Conservation (phyloP, 2,888 invertebrate species). For the Ctenicera cuprea region DNA sequence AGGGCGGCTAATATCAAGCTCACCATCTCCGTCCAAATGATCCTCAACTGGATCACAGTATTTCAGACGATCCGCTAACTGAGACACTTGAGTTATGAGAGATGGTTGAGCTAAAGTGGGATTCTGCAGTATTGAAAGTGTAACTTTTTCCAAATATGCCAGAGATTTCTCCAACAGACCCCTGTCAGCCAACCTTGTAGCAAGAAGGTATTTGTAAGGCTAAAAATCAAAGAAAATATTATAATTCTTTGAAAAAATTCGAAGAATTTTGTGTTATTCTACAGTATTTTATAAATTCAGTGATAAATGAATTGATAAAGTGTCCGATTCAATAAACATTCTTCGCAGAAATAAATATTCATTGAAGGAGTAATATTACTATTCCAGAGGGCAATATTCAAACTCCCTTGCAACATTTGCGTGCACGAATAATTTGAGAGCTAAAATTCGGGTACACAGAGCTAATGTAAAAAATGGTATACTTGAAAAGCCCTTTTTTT, state of each 20-base stretch:
- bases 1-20: conserved; percentile 66
- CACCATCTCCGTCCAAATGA: conserved; percentile 65
- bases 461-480: too few species aligned
- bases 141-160: conserved; percentile 88
- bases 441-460: too few species aligned
- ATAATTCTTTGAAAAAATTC: not conserved
- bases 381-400: too few species aligned
- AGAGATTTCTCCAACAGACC: conserved; percentile 88
- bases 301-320: too few species aligned
- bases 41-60: conserved; percentile 70
- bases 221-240: conserved; percentile 72
- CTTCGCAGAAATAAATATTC: too few species aligned
- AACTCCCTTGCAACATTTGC: too few species aligned
- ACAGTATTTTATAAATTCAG: too few species aligned
- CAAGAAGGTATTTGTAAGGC: conserved; percentile 90
- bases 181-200: conserved; percentile 84
- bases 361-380: too few species aligned
- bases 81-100: conserved; percentile 75
- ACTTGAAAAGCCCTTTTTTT: too few species aligned
- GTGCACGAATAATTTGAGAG: too few species aligned
- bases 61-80: conserved; percentile 71
- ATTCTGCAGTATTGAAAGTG: conserved; percentile 79
- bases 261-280: too few species aligned
- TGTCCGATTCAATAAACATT: too few species aligned
- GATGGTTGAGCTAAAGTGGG: conserved; percentile 74